Evolutionary conservation across 2,888 invertebrate genomes (phyloP).

Genomic region (Exephanes ischioxanthus): DNA sequence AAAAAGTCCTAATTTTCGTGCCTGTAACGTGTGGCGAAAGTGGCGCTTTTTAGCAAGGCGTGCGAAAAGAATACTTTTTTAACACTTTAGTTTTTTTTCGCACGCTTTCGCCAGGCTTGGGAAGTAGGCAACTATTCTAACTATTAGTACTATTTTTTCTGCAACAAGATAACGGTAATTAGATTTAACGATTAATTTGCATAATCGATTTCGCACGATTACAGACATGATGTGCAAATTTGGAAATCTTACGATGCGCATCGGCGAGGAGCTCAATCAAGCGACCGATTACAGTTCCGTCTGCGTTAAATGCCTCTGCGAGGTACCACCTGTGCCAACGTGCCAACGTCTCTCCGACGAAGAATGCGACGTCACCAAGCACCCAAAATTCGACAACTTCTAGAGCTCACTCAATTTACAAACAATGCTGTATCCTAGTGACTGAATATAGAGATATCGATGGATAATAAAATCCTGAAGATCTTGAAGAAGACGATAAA

Average conservation of each 20-base stretch:
- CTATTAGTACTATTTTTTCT: too few species aligned
- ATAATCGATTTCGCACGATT: background rate
- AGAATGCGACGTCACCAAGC: conserved; percentile 59
- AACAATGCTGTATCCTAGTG: background rate
- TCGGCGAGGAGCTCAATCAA: conserved; percentile 68
- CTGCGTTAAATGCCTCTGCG: conserved; percentile 70
- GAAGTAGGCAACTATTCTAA: too few species aligned
- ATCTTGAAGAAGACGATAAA: too few species aligned
- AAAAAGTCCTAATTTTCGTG: too few species aligned
- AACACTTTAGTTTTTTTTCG: too few species aligned
- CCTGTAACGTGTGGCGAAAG: too few species aligned
- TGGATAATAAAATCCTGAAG: too few species aligned
- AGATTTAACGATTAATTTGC: background rate
- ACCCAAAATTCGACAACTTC: background rate
- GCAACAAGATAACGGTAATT: background rate
- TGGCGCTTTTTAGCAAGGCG: too few species aligned
- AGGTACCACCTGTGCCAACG: conserved; percentile 69
- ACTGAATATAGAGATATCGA: too few species aligned
- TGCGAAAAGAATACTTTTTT: too few species aligned
- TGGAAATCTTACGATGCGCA: conserved; percentile 64
- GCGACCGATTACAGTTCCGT: conserved; percentile 55
- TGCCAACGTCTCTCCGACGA: conserved; percentile 59
- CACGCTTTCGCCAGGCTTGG: too few species aligned
- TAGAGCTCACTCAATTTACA: background rate
- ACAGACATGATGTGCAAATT: conserved; percentile 64